Conservation (phyloP, 2,888 invertebrate species). For the Plusia festucae region DNA sequence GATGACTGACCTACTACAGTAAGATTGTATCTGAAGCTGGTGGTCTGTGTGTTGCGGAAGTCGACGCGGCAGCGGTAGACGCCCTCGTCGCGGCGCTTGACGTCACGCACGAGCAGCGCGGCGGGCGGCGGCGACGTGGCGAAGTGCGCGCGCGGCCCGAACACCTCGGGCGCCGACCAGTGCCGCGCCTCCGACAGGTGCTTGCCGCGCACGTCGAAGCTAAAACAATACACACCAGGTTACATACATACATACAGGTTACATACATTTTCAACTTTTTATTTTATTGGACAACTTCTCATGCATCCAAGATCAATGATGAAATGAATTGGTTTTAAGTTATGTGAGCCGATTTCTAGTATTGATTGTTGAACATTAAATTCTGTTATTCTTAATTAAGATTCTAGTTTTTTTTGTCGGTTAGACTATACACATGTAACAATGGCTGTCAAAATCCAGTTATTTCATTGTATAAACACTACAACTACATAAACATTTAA, state of each 20-base stretch:
- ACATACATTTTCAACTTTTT: no score
- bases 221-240: constrained; percentile 81
- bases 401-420: neutral
- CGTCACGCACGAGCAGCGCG: constrained; percentile 93
- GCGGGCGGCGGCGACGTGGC: constrained; percentile 94
- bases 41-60: constrained; percentile 96
- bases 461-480: neutral
- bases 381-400: no score
- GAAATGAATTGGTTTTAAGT: no score
- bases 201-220: constrained; percentile 96
- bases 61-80: constrained; percentile 97
- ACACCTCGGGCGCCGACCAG: constrained; percentile 95
- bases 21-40: constrained; percentile 96
- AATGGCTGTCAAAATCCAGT: neutral
- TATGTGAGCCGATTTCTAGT: no score
- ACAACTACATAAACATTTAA: constrained; percentile 6
- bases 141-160: constrained; percentile 96
- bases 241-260: no score
- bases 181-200: constrained; percentile 94
- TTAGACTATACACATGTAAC: neutral
- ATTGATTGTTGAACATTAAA: no score
- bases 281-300: no score
- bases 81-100: constrained; percentile 96
- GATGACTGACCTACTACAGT: constrained; percentile 95
- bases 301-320: no score